Evolutionary conservation across 1,140 invertebrate species (phyloP).

Genomic region (Eubasilissa regina): DNA sequence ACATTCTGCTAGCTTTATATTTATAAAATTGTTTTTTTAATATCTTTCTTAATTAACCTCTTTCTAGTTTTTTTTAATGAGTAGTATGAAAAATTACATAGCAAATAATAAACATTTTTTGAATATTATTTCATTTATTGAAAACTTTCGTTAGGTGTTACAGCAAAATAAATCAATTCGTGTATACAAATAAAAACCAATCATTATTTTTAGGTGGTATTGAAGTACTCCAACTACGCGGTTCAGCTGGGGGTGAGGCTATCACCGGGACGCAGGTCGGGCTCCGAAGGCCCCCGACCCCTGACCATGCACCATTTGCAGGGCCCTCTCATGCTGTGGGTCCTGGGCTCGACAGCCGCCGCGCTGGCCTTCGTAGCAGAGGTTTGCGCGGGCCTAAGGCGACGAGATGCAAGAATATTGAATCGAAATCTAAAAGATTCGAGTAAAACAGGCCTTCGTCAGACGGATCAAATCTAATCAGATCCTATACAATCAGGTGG

Average conservation of each 20-base stretch:
- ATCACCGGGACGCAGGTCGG: slow-evolving; percentile 65
- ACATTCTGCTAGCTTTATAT: too few species aligned
- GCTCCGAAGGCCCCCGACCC: slow-evolving; percentile 60
- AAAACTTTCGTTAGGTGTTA: too few species aligned
- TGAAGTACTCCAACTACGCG: slow-evolving; percentile 67
- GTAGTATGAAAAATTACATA: too few species aligned
- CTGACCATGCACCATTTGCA: slow-evolving; percentile 62
- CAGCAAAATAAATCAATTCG: too few species aligned
- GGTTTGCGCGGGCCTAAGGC: not conserved
- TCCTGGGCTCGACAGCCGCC: slow-evolving; percentile 32
- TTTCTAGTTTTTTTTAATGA: too few species aligned
- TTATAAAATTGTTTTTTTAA: too few species aligned
- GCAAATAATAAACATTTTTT: too few species aligned
- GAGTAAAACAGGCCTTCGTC: not conserved
- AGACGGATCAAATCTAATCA: too few species aligned
- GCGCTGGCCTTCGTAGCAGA: slow-evolving; percentile 51
- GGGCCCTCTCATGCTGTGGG: slow-evolving; percentile 48
- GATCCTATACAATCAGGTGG: too few species aligned
- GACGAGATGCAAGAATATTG: not conserved
- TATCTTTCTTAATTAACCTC: too few species aligned
- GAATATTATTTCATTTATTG: too few species aligned
- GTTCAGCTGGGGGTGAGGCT: slow-evolving; percentile 69
- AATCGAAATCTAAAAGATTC: not conserved
- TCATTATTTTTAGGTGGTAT: slow-evolving; percentile 64
- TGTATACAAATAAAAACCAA: not conserved